Conservation (phyloP, 2,888 invertebrate genomes). For the Geophilus truncorum region DNA sequence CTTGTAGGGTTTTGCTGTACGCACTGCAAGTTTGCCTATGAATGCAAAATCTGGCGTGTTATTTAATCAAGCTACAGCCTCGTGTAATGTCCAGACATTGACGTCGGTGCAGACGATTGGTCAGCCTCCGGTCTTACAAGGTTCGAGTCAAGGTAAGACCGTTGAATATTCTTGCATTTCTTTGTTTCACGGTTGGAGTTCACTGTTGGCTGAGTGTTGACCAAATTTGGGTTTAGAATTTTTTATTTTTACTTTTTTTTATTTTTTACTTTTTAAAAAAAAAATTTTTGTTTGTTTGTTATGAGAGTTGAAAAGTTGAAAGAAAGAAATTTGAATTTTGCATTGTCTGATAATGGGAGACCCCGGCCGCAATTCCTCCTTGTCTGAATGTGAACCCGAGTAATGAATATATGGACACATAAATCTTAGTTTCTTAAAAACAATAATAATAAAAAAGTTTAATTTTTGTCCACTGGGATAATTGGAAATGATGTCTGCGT, state of each 20-base stretch:
- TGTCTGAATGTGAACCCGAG: not conserved
- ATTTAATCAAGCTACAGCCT: not conserved
- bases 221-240: not conserved
- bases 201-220: not conserved
- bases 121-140: conserved; percentile 33
- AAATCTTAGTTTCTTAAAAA: not conserved
- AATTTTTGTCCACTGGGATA: not conserved
- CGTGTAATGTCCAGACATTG: not conserved
- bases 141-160: conserved; percentile 35
- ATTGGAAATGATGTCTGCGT: not conserved
- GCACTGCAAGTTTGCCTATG: not conserved
- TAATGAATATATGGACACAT: not conserved
- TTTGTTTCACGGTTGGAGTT: too few species aligned
- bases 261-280: too few species aligned
- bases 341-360: conserved; percentile 1
- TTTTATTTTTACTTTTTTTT: not conserved
- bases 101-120: conserved; percentile 32
- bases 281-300: not conserved
- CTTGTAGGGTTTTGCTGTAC: not conserved
- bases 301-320: not conserved
- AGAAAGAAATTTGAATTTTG: not conserved
- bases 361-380: not conserved
- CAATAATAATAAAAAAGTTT: not conserved
- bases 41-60: conserved; percentile 9
- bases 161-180: too few species aligned